Conservation (phyloP, 1,140 invertebrate genomes). For the Pseudomyrmex gracilis region DNA sequence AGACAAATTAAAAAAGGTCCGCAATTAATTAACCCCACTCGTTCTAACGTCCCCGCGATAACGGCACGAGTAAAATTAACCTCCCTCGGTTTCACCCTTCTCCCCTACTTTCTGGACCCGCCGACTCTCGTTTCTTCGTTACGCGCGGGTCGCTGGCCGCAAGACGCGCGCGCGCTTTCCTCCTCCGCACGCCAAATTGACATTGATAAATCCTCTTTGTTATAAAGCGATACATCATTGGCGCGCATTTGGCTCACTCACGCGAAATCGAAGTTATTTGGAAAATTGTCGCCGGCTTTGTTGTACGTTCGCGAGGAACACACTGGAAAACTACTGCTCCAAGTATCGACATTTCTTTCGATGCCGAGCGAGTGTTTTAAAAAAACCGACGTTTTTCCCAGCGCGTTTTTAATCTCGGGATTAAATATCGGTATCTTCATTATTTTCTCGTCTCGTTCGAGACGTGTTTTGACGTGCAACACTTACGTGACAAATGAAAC, state of each 20-base stretch:
- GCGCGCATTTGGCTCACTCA: constrained; percentile 21
- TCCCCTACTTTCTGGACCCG: background rate
- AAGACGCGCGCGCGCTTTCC: constrained; percentile 49
- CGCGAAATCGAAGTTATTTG: constrained; percentile 64
- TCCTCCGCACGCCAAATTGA: constrained; percentile 72
- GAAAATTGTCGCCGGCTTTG: constrained; percentile 62
- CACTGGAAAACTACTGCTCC: background rate
- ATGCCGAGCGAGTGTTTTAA: background rate
- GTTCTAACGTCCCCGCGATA: constrained; percentile 60
- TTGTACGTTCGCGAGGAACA: background rate
- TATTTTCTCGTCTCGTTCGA: background rate
- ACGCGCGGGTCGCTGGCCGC: constrained; percentile 19
- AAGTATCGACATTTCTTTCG: constrained; percentile 17
- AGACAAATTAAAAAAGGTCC: constrained; percentile 51
- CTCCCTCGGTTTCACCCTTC: background rate
- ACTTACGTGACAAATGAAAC: background rate
- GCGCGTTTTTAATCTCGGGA: background rate
- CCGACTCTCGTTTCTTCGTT: constrained; percentile 33
- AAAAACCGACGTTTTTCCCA: background rate
- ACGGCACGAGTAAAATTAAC: constrained; percentile 60
- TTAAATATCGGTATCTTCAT: background rate
- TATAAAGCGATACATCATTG: constrained; percentile 75
- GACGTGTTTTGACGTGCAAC: background rate
- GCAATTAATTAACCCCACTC: constrained; percentile 67
- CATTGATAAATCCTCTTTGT: constrained; percentile 76